Conservation (phyloP, 2,888 invertebrate species). For the Macroteleia sp. region DNA sequence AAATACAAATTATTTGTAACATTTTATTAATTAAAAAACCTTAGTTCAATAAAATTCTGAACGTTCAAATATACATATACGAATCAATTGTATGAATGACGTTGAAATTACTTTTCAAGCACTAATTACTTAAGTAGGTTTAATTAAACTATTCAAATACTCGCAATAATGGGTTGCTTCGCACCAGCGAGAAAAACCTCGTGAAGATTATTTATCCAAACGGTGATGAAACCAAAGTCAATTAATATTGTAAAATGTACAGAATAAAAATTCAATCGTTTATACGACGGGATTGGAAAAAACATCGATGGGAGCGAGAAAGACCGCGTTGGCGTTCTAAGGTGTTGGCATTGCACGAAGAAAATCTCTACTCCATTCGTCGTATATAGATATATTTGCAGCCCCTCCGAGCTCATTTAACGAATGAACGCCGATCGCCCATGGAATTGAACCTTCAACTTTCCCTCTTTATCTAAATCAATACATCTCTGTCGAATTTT, state of each 20-base stretch:
- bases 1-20: no score
- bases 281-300: slow-evolving; percentile 19
- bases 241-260: slow-evolving; percentile 31
- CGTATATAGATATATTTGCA: slow-evolving; percentile 53
- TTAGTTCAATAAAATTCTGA: no score
- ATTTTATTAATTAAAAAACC: no score
- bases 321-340: slow-evolving; percentile 15
- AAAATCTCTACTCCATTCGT: slow-evolving; percentile 38
- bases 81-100: slow-evolving; percentile 4
- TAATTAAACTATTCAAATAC: slow-evolving; percentile 18
- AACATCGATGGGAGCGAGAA: slow-evolving; percentile 14
- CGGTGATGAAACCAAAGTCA: slow-evolving; percentile 3
- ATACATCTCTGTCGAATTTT: slow-evolving; percentile 54
- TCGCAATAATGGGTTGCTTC: neutral
- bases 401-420: slow-evolving; percentile 55
- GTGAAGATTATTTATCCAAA: neutral
- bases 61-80: neutral
- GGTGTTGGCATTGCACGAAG: slow-evolving; percentile 57
- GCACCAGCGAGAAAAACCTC: neutral
- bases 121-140: slow-evolving; percentile 13
- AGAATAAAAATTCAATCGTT: slow-evolving; percentile 31
- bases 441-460: slow-evolving; percentile 62
- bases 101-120: slow-evolving; percentile 17
- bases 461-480: slow-evolving; percentile 63
- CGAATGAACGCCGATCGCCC: slow-evolving; percentile 63